phyloP scores from a whole-genome alignment of 2,113 vertebrate species.

The Mormyrus iriodes region DNA sequence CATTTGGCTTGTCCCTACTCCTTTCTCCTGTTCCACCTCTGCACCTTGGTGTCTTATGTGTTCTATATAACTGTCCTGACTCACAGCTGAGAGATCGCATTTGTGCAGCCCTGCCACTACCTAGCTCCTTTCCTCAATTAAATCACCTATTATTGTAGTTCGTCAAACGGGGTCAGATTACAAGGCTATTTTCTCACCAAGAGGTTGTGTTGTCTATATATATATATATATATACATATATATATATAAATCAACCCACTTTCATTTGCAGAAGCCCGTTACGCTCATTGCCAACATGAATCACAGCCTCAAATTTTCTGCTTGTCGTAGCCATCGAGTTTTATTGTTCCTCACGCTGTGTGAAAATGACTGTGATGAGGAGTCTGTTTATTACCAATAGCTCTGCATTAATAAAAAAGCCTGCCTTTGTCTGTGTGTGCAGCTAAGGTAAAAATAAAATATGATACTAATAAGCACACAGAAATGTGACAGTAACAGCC shows the following conservation, averaged over 20 bases:
- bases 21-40: not conserved
- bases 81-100: not conserved
- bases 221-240: too few relatives aligned
- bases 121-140: not conserved
- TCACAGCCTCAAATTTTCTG: not conserved
- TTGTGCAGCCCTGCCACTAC: not conserved
- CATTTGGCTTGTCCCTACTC: not conserved
- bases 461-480: not conserved
- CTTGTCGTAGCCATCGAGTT: not conserved
- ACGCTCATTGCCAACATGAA: not conserved
- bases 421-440: not conserved
- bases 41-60: not conserved
- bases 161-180: not conserved
- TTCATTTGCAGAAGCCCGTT: not conserved
- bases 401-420: not conserved
- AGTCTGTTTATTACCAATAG: slow-evolving; percentile 2
- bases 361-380: not conserved
- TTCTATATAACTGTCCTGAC: not conserved
- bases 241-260: not conserved
- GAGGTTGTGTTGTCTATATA: not conserved
- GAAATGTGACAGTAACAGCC: slow-evolving; percentile 2
- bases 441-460: not conserved
- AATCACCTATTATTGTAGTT: not conserved
- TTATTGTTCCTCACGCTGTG: not conserved
- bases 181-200: not conserved